Evolutionary conservation across 1,140 invertebrate species (phyloP), one percentile per base, ranked within the genome.

Genomic region (Nasonia longicornis): DNA sequence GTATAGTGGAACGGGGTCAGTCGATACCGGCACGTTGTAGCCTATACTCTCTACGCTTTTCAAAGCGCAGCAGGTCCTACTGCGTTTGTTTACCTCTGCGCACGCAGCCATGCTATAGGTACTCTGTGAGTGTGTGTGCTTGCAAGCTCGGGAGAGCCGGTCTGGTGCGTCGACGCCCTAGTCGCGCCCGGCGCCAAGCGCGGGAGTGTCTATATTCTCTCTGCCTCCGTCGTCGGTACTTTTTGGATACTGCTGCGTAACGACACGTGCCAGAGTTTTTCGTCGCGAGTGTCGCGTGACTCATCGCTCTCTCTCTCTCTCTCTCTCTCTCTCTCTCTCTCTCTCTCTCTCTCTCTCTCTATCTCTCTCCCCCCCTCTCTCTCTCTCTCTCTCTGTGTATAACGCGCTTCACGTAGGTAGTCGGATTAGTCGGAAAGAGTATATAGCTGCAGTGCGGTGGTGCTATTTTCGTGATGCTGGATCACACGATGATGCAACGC

Each of bases 1-100:
- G 58, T 52, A 88, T 86, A 76, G 85, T 75, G 66, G 66, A 88
- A 87, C 78, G 85, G 77, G 86, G 87, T 87, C 87, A 88, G 86
- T 87, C 87, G 87, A 87, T 88, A 86, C 48, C 3, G 14, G 10
- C 45, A 76, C 66, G 38, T 3, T 58, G 52, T 26, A 10, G 16
- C 6, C 14, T 58, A 58, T 58, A n/a, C 7, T 16, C 16, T 16
- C 0, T n/a, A 20, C 6, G 7, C 0, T 58, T 2, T 48, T 12
- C 12, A 16, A 16, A 48, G 45, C 45, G 45, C 45, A 6, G 52
- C 52, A 20, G 52, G 16, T 58, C 45, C 58, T 12, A 12, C 7
- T 4, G 20, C 35, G 22, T 42, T 52, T 74, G 38, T 69, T 42
- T 72, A 22, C 58, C 58, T 64, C 74, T 58, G 63, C 29, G 63